Base-by-base conservation (phyloP, 2,797 vertebrate species). In the Phoeniculus purpureus region DNA sequence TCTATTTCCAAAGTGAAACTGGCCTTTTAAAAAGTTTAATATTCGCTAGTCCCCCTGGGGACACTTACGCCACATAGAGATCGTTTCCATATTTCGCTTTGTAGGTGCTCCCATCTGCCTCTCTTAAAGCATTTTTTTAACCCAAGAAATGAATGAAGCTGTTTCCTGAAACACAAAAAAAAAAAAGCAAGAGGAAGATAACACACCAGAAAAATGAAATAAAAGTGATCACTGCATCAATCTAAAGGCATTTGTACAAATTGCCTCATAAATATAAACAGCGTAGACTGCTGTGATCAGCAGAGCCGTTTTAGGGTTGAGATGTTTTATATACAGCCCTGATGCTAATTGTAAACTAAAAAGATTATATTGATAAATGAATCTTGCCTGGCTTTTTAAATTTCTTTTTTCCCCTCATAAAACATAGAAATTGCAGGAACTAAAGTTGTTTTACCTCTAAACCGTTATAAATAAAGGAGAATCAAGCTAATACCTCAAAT, bases 211-310 rank as follows among this genome's bases (percentile, higher is more conserved):
- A 83, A 79, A 94, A 61, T 45, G 11, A 92, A 77, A 85, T 82
- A 82, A 65, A 87, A 75, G 27, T n/a, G 19, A 94, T 90, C 29
- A 56, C 29, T 74, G 29, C 29, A 94, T 89, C 68, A 62, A 70
- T 93, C 78, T 79, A 78, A 92, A 93, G 61, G 51, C 32, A 74
- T 82, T 95, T 94, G 54, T 78, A 20, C 32, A 92, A 94, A 92
- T 81, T 90, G 26, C 52, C 55, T 85, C 66, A 65, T 89, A 91
- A 90, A 90, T 85, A 62, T n/a, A 34, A 81, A 59, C 71, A 29
- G 52, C 3, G 4, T n/a, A 87, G 81, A 74, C 71, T 86, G 74
- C 89, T 91, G 84, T 85, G 88, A 79, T 88, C 93, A 94, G 81
- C 47, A 82, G 86, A 81, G 72, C 25, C 54, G 27, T 90, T 90